Evolutionary conservation across 2,888 invertebrate genomes (phyloP).

Genomic region (Cryptus viduatorius): DNA sequence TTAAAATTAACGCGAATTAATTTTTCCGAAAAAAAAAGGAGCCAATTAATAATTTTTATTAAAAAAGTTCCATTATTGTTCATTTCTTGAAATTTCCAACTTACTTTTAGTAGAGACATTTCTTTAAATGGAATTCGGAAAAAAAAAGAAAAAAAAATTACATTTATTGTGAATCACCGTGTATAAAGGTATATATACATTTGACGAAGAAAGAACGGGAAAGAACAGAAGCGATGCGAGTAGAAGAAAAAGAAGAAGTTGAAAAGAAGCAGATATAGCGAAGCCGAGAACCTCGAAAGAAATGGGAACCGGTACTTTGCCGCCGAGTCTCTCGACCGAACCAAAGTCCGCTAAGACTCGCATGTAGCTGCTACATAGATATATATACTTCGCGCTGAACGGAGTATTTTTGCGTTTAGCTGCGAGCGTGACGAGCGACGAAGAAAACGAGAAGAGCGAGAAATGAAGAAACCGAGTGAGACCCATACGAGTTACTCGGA

Average conservation of each 20-base stretch:
- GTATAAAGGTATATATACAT: constrained; percentile 12
- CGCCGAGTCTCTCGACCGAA: constrained; percentile 60
- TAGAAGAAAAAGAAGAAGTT: constrained; percentile 62
- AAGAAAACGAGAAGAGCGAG: constrained; percentile 24
- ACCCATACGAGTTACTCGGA: constrained; percentile 33
- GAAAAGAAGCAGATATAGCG: constrained; percentile 69
- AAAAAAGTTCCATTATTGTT: no score
- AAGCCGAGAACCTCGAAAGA: constrained; percentile 67
- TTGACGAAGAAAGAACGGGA: constrained; percentile 29
- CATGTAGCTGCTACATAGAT: constrained; percentile 12
- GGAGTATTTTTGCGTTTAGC: constrained; percentile 21
- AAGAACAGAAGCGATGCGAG: constrained; percentile 8
- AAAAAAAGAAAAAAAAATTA: no score
- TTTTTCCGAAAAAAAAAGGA: no score
- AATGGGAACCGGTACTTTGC: constrained; percentile 74
- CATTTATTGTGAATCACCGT: background rate
- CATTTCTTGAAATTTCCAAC: no score
- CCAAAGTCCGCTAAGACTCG: constrained; percentile 47
- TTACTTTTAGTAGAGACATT: no score
- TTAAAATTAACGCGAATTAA: no score
- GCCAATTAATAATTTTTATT: no score
- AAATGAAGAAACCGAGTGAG: constrained; percentile 7
- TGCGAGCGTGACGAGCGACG: constrained; percentile 24
- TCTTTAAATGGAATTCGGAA: no score
- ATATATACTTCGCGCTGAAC: constrained; percentile 12